Evolutionary conservation across 2,797 vertebrate species (phyloP).

Genomic region (Podargus strigoides): DNA sequence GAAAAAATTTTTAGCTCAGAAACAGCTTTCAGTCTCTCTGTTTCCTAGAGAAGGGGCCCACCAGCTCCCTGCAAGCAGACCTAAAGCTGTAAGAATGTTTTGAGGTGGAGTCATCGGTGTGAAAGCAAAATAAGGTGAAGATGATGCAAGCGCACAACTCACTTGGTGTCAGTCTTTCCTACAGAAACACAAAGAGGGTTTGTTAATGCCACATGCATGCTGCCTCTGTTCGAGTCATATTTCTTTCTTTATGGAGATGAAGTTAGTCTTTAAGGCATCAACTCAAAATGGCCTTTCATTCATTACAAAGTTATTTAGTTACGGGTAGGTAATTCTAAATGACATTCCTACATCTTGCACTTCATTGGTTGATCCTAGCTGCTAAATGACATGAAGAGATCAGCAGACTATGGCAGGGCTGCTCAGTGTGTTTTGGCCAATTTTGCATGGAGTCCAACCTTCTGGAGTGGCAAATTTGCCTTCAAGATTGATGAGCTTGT

Average conservation of each 20-base stretch:
- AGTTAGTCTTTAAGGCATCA: constrained; percentile 46
- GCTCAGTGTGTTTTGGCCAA: background rate
- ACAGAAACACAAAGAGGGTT: constrained; percentile 20
- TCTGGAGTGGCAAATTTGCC: background rate
- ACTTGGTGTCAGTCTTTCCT: constrained; percentile 40
- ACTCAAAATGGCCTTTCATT: constrained; percentile 49
- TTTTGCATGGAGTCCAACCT: background rate
- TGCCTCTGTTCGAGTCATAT: background rate
- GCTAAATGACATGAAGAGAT: constrained; percentile 2
- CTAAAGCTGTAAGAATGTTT: background rate
- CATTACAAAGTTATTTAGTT: constrained; percentile 65
- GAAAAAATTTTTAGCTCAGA: constrained; percentile 37
- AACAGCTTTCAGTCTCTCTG: background rate
- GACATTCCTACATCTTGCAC: constrained; percentile 24
- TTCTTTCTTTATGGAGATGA: constrained; percentile 49
- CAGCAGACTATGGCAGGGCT: background rate
- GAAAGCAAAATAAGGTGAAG: constrained; percentile 4
- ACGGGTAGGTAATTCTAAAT: constrained; percentile 51
- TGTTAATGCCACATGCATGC: background rate
- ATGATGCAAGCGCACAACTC: background rate
- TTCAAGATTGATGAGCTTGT: background rate
- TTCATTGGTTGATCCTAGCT: constrained; percentile 46
- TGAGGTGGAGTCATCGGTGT: background rate
- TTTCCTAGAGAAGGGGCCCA: background rate
- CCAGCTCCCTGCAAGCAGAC: background rate